Evolutionary conservation across 2,888 invertebrate genomes (phyloP), one percentile per base, ranked within the genome.

Genomic region (Amiota minor): DNA sequence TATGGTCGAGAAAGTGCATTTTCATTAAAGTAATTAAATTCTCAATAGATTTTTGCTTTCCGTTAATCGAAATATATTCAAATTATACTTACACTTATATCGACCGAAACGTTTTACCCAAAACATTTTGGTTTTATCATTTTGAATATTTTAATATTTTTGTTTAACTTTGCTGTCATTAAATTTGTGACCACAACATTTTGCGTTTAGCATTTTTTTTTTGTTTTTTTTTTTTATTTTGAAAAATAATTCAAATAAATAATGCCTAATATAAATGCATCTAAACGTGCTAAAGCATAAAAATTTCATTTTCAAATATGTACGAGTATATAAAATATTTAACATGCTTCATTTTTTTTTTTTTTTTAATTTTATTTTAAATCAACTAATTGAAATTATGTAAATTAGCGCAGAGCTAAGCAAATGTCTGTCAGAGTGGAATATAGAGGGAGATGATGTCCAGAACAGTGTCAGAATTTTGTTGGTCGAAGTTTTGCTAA

Each of bases 401-500:
- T 73, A 79, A 81, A 80, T 78, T 73, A 69, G 49, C 65, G 61
- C 64, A 74, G 20, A 35, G 16, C 35, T 56, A 65, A 73, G 72
- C 75, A 74, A 16, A 53, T 14, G 59, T 59, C 18, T 49, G 18
- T 65, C 23, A 10, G 8, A 18, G 12, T 11, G 16, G 65, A 14
- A 35, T 45, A 3, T 65, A 49, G 16, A 65, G 10, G 46, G 10
- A n/a, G 45, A 45, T 62, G 23, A n/a, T 35, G 62, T 11, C 16
- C 9, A 11, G 12, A 10, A 59, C 16, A 20, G 11, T 16, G 59
- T 12, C 47, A 10, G 65, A 47, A 18, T 47, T 11, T 47, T 46
- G 18, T 18, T 62, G 62, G 62, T 16, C 75, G 77, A 80, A 81
- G 79, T 81, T 35, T 8, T 78, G 81, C 80, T 81, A 81, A 81